Conservation (phyloP, 2,113 vertebrate species). For the Lagopus muta region DNA sequence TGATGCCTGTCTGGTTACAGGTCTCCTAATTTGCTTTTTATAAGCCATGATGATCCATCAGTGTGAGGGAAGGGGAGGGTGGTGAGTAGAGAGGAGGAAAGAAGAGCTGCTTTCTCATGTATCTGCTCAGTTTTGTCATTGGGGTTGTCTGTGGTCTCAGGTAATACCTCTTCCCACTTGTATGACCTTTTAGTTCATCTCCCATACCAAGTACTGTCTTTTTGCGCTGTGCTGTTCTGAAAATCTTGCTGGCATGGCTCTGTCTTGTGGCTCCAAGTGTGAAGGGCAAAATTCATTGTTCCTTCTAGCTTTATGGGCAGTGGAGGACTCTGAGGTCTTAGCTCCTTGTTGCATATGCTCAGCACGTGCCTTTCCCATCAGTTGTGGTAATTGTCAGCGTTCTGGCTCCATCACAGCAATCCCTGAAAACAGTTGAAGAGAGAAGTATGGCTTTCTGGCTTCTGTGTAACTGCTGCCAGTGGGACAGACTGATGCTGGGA, state of each 20-base stretch:
- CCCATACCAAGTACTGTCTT: background rate
- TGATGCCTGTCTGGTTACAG: background rate
- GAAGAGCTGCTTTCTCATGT: background rate
- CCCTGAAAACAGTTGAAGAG: background rate
- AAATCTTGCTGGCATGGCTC: background rate
- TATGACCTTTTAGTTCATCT: background rate
- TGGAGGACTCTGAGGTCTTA: background rate
- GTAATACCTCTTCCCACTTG: background rate
- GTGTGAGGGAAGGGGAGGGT: background rate
- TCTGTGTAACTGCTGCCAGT: background rate
- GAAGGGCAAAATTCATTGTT: background rate
- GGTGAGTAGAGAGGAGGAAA: background rate
- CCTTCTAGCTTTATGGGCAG: background rate
- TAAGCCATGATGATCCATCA: background rate
- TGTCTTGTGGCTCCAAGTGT: background rate
- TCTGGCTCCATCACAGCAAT: constrained; percentile 25
- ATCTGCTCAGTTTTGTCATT: constrained; percentile 1
- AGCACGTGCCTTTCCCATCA: background rate
- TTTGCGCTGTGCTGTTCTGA: background rate
- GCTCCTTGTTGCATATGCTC: constrained; percentile 15
- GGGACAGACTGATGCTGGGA: background rate
- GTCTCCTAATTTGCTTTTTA: background rate
- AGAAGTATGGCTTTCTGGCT: background rate
- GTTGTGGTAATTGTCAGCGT: background rate
- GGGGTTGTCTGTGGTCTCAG: background rate